Evolutionary conservation across 2,888 invertebrate species (phyloP), one percentile per base, ranked within the genome.

Genomic region (Acrobasis repandana): DNA sequence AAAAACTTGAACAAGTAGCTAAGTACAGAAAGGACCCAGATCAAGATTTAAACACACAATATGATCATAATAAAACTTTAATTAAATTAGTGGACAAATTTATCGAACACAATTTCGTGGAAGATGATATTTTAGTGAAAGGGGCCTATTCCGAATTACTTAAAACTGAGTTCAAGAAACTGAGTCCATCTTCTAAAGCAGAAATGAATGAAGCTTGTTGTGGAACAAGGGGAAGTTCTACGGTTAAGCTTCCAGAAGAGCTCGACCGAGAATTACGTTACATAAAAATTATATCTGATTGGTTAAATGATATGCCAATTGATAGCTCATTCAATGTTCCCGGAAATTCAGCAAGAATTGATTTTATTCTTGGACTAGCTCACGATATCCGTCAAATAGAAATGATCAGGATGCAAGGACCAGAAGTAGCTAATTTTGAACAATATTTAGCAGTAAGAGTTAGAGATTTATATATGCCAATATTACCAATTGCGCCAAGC

Each of bases 281-380:
- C 43, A 80, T 85, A 9, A 82, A 79, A 63, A 69, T 77, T 34
- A 72, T 88, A 63, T 79, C 84, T 10, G 83, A 86, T 69, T 87
- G 87, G 84, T 68, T 88, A n/a, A 85, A 78, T 59, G 74, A 71
- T 49, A 65, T 84, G 65, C 83, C 83, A 2, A 66, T 85, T 18
- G 69, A 77, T 15, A 52, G 67, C 43, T 64, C 71, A 10, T 83
- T 76, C 64, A 80, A 80, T 60, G 71, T 66, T 1, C 64, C 73
- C 2, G 74, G 72, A 11, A 81, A 83, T 56, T 73, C 65, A 68
- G 56, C 73, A 14, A 67, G 82, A n/a, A 70, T 78, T 56, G 76
- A 83, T 57, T 80, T 80, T 63, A 72, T 86, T 9, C 77, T 72
- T 28, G 74, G 75, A 65, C 64, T 87, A 3, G 83, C 86, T 33